These are phyloP conservation scores for Caerostris extrusa DNA, from an alignment of 1,140 invertebrate genomes.

Conservation along the genomic window DNA sequence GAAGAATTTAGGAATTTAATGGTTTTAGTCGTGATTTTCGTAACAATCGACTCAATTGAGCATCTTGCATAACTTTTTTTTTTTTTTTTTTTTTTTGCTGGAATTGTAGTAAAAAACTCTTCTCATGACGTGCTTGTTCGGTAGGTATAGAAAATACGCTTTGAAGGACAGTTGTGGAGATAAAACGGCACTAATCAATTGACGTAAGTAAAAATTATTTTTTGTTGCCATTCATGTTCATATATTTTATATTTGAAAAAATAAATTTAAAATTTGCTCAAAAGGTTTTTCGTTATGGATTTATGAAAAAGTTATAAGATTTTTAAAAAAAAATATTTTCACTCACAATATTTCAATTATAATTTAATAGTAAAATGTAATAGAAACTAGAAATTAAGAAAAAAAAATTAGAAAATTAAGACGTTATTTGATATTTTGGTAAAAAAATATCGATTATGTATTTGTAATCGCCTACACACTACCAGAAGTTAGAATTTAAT, in stretches of 20 bases:
- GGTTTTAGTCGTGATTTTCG: slow-evolving; percentile 11
- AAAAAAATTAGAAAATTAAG: too few relatives aligned
- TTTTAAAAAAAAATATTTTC: too few relatives aligned
- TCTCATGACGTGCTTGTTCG: slow-evolving; percentile 66
- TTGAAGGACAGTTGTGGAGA: slow-evolving; percentile 6
- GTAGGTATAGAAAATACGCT: slow-evolving; percentile 53
- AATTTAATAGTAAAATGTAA: too few relatives aligned
- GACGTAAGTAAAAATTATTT: slow-evolving; percentile 19
- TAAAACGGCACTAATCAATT: neutral
- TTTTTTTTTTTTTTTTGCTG: neutral
- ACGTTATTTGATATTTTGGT: too few relatives aligned
- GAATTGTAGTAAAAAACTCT: neutral
- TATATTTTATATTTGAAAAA: too few relatives aligned
- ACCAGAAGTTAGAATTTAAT: too few relatives aligned
- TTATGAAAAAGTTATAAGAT: too few relatives aligned
- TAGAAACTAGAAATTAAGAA: too few relatives aligned
- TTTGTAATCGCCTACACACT: too few relatives aligned
- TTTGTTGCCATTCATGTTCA: neutral
- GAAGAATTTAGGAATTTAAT: slow-evolving; percentile 8
- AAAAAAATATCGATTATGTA: too few relatives aligned
- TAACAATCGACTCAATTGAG: slow-evolving; percentile 1
- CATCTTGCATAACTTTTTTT: neutral
- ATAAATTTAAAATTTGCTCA: neutral
- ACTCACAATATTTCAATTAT: too few relatives aligned
- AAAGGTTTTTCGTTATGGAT: too few relatives aligned